Percentiles rank a stretch among this genome's conserved stretches.
These are phyloP conservation scores for Drosophila kepulauana DNA, from an alignment of 1,140 invertebrate species.

Conservation along the genomic window DNA sequence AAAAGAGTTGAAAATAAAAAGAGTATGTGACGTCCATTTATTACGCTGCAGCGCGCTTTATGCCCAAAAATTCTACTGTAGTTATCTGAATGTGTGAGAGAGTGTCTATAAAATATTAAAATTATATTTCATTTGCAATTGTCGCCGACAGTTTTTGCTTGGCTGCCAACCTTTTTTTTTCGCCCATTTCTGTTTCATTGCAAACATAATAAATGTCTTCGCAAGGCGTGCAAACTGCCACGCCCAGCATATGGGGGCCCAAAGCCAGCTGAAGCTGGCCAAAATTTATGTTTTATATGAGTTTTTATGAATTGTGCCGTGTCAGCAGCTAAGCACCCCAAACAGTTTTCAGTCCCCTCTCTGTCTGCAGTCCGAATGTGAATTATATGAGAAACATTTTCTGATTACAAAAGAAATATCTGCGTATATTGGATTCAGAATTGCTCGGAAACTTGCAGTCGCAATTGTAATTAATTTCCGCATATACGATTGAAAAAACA, in stretches of 20 bases:
- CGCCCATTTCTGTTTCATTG: constrained; percentile 33
- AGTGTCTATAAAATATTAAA: constrained; percentile 79
- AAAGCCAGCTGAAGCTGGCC: constrained; percentile 33
- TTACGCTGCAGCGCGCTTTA: constrained; percentile 7
- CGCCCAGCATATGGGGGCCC: constrained; percentile 37
- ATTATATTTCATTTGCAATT: constrained; percentile 83
- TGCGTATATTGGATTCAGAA: too few relatives aligned
- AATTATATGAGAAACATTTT: constrained; percentile 69
- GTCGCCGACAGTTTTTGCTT: constrained; percentile 62
- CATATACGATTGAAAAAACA: too few relatives aligned
- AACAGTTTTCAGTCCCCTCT: constrained; percentile 27
- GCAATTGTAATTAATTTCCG: not conserved
- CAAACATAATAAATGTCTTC: constrained; percentile 75
- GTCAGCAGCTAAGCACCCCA: constrained; percentile 70
- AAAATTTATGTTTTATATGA: constrained; percentile 70
- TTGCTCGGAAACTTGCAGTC: not conserved
- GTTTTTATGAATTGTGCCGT: constrained; percentile 59
- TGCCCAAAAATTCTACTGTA: constrained; percentile 39
- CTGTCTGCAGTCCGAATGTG: constrained; percentile 16
- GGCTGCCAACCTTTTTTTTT: constrained; percentile 28
- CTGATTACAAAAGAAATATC: constrained; percentile 49
- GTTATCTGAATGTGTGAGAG: constrained; percentile 25
- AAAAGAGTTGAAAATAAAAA: constrained; percentile 58
- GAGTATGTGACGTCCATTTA: constrained; percentile 46
- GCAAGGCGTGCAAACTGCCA: constrained; percentile 45